Evolutionary conservation across 2,888 invertebrate genomes (phyloP).

Genomic region (Antheraea assamensis): DNA sequence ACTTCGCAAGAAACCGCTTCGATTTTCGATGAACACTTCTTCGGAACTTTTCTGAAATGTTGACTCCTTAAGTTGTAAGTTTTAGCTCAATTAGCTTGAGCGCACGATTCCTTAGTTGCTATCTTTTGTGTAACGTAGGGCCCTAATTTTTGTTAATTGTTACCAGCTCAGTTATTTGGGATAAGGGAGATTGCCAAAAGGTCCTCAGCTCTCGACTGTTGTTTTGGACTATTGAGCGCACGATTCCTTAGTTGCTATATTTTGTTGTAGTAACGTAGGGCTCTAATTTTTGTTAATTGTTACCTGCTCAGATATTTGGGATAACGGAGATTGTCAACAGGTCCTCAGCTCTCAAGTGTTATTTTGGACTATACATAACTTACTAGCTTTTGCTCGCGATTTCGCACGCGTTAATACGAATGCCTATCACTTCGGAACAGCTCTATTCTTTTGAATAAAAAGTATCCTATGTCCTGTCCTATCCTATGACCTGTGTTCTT

Average conservation of each 20-base stretch:
- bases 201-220: too few relatives aligned
- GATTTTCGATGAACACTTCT: neutral
- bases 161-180: neutral
- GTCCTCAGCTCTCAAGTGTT: too few relatives aligned
- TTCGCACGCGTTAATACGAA: too few relatives aligned
- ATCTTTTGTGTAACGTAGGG: neutral
- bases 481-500: too few relatives aligned
- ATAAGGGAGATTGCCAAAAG: too few relatives aligned
- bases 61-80: slow-evolving; percentile 5
- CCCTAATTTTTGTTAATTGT: neutral
- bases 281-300: neutral
- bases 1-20: neutral
- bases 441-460: too few relatives aligned
- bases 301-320: neutral
- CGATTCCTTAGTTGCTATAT: neutral
- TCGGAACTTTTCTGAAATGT: neutral
- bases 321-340: too few relatives aligned
- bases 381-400: too few relatives aligned
- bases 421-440: too few relatives aligned
- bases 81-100: neutral
- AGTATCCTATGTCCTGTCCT: too few relatives aligned
- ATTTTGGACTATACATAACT: too few relatives aligned
- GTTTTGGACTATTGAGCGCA: neutral
- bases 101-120: neutral
- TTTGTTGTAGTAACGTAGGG: neutral